These are phyloP conservation scores for Stichopus chloronotus DNA, from an alignment of 35 echinoderm and acorn worm genomes.

Conservation along the genomic window DNA sequence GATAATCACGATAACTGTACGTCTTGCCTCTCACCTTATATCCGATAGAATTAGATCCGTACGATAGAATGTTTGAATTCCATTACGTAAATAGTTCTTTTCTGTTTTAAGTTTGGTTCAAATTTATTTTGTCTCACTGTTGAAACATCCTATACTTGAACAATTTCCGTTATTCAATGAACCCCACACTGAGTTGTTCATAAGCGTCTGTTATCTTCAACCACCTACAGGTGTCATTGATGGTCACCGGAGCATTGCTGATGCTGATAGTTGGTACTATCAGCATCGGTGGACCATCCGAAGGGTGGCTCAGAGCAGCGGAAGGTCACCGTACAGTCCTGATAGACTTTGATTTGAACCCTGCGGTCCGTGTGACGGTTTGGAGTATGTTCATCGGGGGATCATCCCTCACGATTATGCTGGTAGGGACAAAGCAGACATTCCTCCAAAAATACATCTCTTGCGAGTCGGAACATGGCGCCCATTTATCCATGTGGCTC, in stretches of 20 bases:
- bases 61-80: no score
- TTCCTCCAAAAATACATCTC: slow-evolving; percentile 18
- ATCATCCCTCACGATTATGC: no score
- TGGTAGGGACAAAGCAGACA: neutral
- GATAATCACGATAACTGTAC: no score
- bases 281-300: neutral
- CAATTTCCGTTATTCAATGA: no score
- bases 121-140: no score
- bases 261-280: slow-evolving; percentile 13
- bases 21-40: no score
- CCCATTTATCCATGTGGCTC: neutral
- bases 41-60: no score
- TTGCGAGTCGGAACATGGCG: neutral
- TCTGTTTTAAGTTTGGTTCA: no score
- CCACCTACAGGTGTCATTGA: neutral
- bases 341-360: slow-evolving; percentile 15
- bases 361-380: neutral
- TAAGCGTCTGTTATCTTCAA: neutral
- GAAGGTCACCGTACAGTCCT: neutral
- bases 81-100: no score
- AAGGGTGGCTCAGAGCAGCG: neutral
- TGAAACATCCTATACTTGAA: no score
- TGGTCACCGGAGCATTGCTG: slow-evolving; percentile 9
- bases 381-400: slow-evolving; percentile 22
- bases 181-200: no score